Conservation (phyloP, 2,113 vertebrate species). For the Dipodomys spectabilis region DNA sequence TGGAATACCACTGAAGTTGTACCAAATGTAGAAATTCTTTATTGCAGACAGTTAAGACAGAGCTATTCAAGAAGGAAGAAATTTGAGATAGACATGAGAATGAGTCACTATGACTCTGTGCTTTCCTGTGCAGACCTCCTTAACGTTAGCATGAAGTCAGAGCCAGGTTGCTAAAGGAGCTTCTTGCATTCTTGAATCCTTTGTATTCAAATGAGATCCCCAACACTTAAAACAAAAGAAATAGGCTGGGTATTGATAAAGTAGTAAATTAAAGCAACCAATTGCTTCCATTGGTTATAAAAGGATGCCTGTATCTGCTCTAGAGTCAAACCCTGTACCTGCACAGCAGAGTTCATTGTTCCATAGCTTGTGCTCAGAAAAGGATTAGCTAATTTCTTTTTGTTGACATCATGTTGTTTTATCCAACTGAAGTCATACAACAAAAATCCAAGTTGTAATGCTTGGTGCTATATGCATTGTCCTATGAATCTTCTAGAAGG, state of each 20-base stretch:
- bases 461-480: neutral
- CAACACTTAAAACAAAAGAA: neutral
- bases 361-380: neutral
- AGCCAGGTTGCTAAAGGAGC: neutral
- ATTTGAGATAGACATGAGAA: neutral
- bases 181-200: neutral
- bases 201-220: neutral
- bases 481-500: neutral
- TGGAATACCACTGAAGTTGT: neutral
- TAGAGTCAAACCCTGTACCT: neutral
- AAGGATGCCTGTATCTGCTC: neutral
- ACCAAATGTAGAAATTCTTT: neutral
- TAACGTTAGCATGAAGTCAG: neutral
- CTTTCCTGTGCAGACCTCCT: neutral
- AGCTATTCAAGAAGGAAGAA: neutral
- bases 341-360: neutral
- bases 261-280: neutral
- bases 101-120: neutral
- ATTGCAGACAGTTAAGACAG: neutral
- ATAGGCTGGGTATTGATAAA: neutral
- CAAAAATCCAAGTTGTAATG: neutral
- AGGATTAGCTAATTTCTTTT: neutral
- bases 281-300: neutral
- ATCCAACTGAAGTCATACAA: neutral
- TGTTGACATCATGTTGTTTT: neutral